A percentile compares a stretch with the other conserved stretches of the same genome.
Evolutionary conservation across 2,797 vertebrate species (phyloP).

Genomic region (Myotis myotis): DNA sequence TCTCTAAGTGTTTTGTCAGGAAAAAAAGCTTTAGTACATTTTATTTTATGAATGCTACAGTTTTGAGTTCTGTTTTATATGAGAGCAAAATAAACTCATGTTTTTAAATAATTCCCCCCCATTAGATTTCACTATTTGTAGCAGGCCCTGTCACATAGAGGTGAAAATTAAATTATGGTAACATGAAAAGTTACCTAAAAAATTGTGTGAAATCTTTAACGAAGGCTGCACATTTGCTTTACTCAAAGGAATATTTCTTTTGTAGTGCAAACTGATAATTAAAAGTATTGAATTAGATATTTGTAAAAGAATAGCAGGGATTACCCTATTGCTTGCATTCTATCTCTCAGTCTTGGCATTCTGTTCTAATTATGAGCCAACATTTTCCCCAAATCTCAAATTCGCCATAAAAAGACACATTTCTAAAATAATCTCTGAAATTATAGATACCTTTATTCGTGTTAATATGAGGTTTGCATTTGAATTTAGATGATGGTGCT

Average conservation of each 20-base stretch:
- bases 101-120: background rate
- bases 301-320: constrained; percentile 7
- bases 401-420: constrained; percentile 54
- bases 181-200: constrained; percentile 47
- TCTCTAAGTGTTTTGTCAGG: constrained; percentile 58
- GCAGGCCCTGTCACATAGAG: constrained; percentile 43
- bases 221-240: background rate
- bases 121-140: constrained; percentile 42
- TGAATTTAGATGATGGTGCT: constrained; percentile 42
- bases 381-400: constrained; percentile 57
- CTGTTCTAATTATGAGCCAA: constrained; percentile 44
- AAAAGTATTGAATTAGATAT: constrained; percentile 24
- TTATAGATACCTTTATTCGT: constrained; percentile 51
- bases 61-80: constrained; percentile 38
- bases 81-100: constrained; percentile 52
- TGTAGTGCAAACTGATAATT: constrained; percentile 11
- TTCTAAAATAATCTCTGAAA: constrained; percentile 67
- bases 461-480: constrained; percentile 57
- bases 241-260: background rate
- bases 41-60: constrained; percentile 46
- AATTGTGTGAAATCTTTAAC: constrained; percentile 26
- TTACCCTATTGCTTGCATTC: background rate
- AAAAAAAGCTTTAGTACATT: constrained; percentile 49
- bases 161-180: constrained; percentile 65
- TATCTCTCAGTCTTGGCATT: background rate